Evolutionary conservation across 2,113 vertebrate genomes (phyloP), one percentile per base, ranked within the genome.

Genomic region (Cyanoderma ruficeps): DNA sequence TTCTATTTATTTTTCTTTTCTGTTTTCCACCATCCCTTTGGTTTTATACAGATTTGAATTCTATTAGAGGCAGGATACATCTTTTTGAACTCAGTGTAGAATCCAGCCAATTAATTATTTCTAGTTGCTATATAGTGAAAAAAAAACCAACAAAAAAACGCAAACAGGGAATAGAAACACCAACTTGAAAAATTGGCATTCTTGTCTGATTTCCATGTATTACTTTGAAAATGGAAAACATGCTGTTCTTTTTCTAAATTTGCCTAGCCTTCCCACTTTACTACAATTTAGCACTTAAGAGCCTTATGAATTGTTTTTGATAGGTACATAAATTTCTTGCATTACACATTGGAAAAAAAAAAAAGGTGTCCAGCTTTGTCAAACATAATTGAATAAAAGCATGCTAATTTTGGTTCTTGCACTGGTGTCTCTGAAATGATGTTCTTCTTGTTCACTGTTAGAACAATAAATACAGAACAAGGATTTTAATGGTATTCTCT

Each of bases 371-470:
- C 91, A 93, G 77, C 37, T 89, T 44, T 90, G 61, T 89, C 82
- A 94, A 83, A 95, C 92, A 56, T 95, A 94, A 97, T 96, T 91
- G 85, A 93, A 97, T 87, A 94, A 96, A 93, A 94, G 85, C 90
- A 70, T 82, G 81, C 84, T 80, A 81, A 72, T 93, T 96, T 97
- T 90, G 72, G 68, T 91, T 67, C 88, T 92, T 91, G 88, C 75
- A 86, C 28, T 93, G 81, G 35, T 92, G 65, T 83, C 79, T 91
- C 92, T 94, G 77, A 80, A 80, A 96, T 63, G 96, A 95, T 84
- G 85, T 59, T 76, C 69, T 88, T 95, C 81, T 83, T 96, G 79
- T 94, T 95, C 68, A 61, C 80, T 49, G 53, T 88, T 97, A 95
- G 55, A 94, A 88, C 72, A 83, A 92, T 90, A 92, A 92, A 94